phyloP scores from a whole-genome alignment of 2,888 invertebrate species.

The Junonia oenone region DNA sequence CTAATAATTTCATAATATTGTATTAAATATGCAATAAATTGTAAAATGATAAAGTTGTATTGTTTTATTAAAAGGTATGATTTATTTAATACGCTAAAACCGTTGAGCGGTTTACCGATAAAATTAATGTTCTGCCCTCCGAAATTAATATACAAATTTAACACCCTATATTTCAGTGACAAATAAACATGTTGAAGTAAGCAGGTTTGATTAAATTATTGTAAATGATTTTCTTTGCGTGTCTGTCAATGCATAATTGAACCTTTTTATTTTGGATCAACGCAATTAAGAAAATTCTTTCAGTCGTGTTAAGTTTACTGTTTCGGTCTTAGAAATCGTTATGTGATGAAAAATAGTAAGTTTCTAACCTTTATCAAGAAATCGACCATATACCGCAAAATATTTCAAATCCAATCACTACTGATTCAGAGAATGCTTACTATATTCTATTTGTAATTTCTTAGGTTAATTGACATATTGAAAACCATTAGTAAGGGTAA shows the following conservation, averaged over 20 bases:
- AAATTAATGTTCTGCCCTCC: slow-evolving; percentile 23
- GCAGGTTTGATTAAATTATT: background rate
- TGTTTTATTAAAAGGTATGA: slow-evolving; percentile 9
- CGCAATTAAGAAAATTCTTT: no score
- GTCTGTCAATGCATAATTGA: no score
- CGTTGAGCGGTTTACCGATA: slow-evolving; percentile 17
- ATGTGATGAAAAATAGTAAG: no score
- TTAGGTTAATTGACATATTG: background rate
- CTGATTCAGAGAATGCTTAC: no score
- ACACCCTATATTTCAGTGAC: slow-evolving; percentile 15
- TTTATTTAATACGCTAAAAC: slow-evolving; percentile 19
- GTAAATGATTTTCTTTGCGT: no score
- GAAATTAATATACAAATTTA: slow-evolving; percentile 26
- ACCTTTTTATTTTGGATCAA: no score
- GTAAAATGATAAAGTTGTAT: background rate
- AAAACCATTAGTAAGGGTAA: slow-evolving; percentile 1
- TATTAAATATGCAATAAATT: background rate
- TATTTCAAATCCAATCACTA: no score
- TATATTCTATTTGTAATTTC: background rate
- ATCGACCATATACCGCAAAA: no score
- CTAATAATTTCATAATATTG: background rate
- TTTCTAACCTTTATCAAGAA: no score
- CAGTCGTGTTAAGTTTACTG: no score
- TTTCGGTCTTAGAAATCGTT: no score
- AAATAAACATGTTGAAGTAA: slow-evolving; percentile 12